These are phyloP conservation scores for Phyllotis vaccarum DNA, from an alignment of 2,797 vertebrate species.

Conservation along the genomic window DNA sequence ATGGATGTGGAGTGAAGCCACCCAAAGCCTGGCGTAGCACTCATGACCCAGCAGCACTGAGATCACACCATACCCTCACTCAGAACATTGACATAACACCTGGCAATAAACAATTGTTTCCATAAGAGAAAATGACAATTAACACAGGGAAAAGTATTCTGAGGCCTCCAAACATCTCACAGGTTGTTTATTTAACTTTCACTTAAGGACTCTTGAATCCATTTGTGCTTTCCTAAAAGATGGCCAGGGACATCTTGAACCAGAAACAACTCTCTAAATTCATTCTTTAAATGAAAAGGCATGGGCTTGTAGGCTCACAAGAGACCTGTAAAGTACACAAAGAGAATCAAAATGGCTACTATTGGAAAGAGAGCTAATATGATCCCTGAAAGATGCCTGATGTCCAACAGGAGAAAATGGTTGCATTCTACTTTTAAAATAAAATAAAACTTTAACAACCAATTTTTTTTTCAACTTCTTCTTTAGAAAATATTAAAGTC, in stretches of 20 bases:
- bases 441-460: background rate
- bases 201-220: slow-evolving; percentile 75
- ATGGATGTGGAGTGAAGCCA: slow-evolving; percentile 35
- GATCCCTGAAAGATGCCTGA: background rate
- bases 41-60: background rate
- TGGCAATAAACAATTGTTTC: slow-evolving; percentile 75
- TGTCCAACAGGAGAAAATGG: background rate
- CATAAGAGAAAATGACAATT: slow-evolving; percentile 78
- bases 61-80: slow-evolving; percentile 28
- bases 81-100: slow-evolving; percentile 71
- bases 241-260: slow-evolving; percentile 67
- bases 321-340: slow-evolving; percentile 67
- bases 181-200: slow-evolving; percentile 79
- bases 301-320: slow-evolving; percentile 52
- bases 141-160: slow-evolving; percentile 79
- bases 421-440: slow-evolving; percentile 6
- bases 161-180: slow-evolving; percentile 77
- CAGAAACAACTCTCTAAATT: slow-evolving; percentile 70
- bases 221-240: slow-evolving; percentile 71
- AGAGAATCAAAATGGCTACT: slow-evolving; percentile 38
- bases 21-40: background rate
- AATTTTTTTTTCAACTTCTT: background rate
- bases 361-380: slow-evolving; percentile 49
- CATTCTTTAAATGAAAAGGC: slow-evolving; percentile 72
- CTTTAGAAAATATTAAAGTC: slow-evolving; percentile 46